These are phyloP conservation scores for Pachypanchax playfairii DNA, from an alignment of 2,113 vertebrate genomes.

Conservation along the genomic window DNA sequence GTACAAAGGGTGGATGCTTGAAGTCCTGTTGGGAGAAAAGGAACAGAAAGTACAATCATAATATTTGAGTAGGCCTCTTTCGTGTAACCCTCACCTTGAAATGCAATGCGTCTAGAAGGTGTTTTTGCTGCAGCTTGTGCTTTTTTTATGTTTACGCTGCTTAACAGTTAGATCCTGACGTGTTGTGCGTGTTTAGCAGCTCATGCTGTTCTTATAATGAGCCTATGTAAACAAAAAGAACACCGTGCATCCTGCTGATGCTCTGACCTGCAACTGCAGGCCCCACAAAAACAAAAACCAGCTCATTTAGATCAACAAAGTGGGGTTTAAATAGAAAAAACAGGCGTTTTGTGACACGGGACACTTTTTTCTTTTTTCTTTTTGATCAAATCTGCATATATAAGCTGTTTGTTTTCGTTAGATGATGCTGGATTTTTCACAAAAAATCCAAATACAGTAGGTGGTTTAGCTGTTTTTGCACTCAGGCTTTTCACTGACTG, in stretches of 20 bases:
- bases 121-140: background rate
- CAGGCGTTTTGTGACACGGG: background rate
- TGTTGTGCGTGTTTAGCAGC: constrained; percentile 9
- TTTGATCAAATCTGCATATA: background rate
- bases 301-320: background rate
- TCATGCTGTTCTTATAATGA: constrained; percentile 35
- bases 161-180: constrained; percentile 4
- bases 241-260: constrained; percentile 15
- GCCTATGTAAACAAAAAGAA: constrained; percentile 64
- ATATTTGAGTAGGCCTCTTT: constrained; percentile 12
- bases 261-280: constrained; percentile 3
- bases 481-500: constrained; percentile 7
- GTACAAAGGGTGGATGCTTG: background rate
- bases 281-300: background rate
- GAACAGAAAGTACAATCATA: background rate
- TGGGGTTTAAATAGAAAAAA: background rate
- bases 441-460: constrained; percentile 12
- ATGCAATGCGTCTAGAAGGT: background rate
- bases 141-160: background rate
- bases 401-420: constrained; percentile 55
- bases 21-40: background rate
- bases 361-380: background rate
- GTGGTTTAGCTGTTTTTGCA: constrained; percentile 25
- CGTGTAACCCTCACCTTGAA: background rate
- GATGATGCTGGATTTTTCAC: constrained; percentile 65